Evolutionary conservation across 2,888 invertebrate species (phyloP).

Genomic region (Omphaloscelis lunosa): DNA sequence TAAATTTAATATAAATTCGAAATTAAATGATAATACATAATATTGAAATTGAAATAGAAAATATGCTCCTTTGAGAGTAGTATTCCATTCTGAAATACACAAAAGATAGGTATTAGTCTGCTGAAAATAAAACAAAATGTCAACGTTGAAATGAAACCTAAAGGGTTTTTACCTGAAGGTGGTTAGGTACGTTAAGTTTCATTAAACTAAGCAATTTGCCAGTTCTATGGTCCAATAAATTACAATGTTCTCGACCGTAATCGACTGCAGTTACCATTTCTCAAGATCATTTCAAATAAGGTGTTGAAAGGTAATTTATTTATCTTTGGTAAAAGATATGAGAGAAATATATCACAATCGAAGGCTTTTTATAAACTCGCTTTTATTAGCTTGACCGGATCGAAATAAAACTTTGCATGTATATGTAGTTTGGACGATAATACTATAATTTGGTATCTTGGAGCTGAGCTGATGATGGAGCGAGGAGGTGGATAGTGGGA

Average conservation of each 20-base stretch:
- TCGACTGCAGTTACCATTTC: slow-evolving; percentile 16
- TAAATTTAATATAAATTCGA: neutral
- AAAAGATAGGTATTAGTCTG: neutral
- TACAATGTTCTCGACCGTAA: slow-evolving; percentile 12
- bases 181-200: neutral
- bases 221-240: slow-evolving; percentile 23
- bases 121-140: neutral
- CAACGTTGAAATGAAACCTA: slow-evolving; percentile 1
- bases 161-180: neutral
- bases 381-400: too few relatives aligned
- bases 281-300: slow-evolving; percentile 31
- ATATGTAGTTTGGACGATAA: too few relatives aligned
- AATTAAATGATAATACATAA: neutral
- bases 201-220: slow-evolving; percentile 36
- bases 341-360: slow-evolving; percentile 9
- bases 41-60: slow-evolving; percentile 17
- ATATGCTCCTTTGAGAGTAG: neutral
- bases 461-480: too few relatives aligned
- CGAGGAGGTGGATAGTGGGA: too few relatives aligned
- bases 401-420: too few relatives aligned
- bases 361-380: neutral
- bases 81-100: slow-evolving; percentile 3
- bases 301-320: slow-evolving; percentile 16
- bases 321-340: slow-evolving; percentile 22
- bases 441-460: too few relatives aligned